phyloP scores from a whole-genome alignment of 2,113 vertebrate species.

The human region GRCh38 chrX:74856001-74856500 shows the following conservation, averaged over 20 bases:
- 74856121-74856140: not conserved
- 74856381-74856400: not conserved
- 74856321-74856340: not conserved
- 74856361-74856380: conserved; percentile 26
- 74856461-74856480: not conserved
- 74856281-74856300: not conserved
- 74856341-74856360: not conserved
- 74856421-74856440: not conserved
- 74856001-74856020: not conserved
- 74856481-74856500: not conserved
- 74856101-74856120: conserved; percentile 13
- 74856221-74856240: not conserved
- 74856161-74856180: not conserved
- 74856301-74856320: not conserved
- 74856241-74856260: conserved; percentile 37
- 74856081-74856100: not conserved
- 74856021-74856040: conserved; percentile 13
- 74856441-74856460: not conserved
- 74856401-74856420: not conserved
- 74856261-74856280: conserved; percentile 27
- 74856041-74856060: not conserved
- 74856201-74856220: not conserved
- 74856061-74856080: not conserved
- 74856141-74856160: conserved; percentile 43
- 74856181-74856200: conserved; percentile 3